Conservation (phyloP, 2,888 invertebrate genomes). For the Drosophila stalkeri region DNA sequence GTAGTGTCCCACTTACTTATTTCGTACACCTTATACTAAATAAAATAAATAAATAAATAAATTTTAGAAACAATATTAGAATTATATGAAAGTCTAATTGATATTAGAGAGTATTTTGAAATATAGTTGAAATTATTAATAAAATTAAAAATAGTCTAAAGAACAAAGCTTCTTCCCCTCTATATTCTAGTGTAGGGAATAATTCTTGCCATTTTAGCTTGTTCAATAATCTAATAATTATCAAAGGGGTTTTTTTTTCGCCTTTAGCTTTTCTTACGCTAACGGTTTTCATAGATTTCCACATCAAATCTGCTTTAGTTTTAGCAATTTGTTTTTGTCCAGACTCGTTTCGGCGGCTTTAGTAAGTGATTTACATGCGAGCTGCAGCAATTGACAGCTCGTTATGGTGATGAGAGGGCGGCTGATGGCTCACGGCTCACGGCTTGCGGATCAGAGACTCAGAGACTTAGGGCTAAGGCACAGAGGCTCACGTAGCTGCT, state of each 20-base stretch:
- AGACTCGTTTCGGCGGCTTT: slow-evolving; percentile 16
- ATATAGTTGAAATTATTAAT: too few relatives aligned
- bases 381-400: slow-evolving; percentile 60
- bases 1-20: too few relatives aligned
- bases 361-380: slow-evolving; percentile 62
- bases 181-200: too few relatives aligned
- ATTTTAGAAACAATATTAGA: too few relatives aligned
- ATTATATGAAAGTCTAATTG: too few relatives aligned
- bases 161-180: background rate
- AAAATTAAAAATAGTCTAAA: background rate
- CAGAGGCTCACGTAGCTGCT: slow-evolving; percentile 16
- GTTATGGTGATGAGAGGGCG: slow-evolving; percentile 61
- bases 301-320: background rate
- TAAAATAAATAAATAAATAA: too few relatives aligned
- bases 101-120: too few relatives aligned
- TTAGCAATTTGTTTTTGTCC: background rate
- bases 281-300: slow-evolving; percentile 7
- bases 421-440: slow-evolving; percentile 25
- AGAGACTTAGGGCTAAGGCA: too few relatives aligned
- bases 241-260: background rate
- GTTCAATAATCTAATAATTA: background rate
- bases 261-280: background rate
- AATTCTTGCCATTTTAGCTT: background rate
- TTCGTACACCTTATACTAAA: too few relatives aligned
- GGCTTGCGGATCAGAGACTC: background rate